Evolutionary conservation across 2,797 vertebrate genomes (phyloP), one percentile per base, ranked within the genome.

Genomic region (Acanthurus leucopareius): DNA sequence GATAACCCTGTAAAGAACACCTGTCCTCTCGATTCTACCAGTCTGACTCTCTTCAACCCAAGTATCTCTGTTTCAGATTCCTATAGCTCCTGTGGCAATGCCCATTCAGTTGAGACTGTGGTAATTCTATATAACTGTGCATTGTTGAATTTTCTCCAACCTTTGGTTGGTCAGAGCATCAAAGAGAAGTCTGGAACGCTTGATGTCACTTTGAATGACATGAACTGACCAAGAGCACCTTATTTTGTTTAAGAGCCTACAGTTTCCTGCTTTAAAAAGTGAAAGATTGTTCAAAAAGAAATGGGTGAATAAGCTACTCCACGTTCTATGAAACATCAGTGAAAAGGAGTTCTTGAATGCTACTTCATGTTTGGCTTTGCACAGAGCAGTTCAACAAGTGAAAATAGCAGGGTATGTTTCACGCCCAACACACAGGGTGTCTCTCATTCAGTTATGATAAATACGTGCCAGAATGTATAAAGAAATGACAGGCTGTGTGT

Each of bases 401-500:
- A 75, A 79, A 86, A 77, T 42, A 40, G 70, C 77, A 64, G 87
- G 86, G 82, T 84, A 69, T 78, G 77, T 86, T 80, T 88, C 63
- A 57, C 48, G 87, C 68, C 86, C 82, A 49, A 38, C 66, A 61
- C 58, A 86, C 80, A 80, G 84, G 83, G 83, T 86, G 78, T 88
- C 70, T 92, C 90, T 84, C 65, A 73, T 89, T 89, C 73, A 87
- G 85, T 80, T 83, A 60, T 64, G 52, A 86, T 79, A 67, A 91
- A 85, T 76, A 92, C 48, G 86, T 93, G 93, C 91, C 92, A 92
- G 93, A 94, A 94, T 94, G 93, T 94, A 92, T 84, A 88, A 87
- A 89, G 74, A 84, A 91, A 90, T 69, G 79, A 91, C 80, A 84
- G 87, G 85, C 89, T 83, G 75, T 89, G 85, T 89, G 85, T 79